Percentiles rank a stretch among this genome's conserved stretches.
Evolutionary conservation across 2,888 invertebrate genomes (phyloP).

Genomic region (Rhagonycha lutea): DNA sequence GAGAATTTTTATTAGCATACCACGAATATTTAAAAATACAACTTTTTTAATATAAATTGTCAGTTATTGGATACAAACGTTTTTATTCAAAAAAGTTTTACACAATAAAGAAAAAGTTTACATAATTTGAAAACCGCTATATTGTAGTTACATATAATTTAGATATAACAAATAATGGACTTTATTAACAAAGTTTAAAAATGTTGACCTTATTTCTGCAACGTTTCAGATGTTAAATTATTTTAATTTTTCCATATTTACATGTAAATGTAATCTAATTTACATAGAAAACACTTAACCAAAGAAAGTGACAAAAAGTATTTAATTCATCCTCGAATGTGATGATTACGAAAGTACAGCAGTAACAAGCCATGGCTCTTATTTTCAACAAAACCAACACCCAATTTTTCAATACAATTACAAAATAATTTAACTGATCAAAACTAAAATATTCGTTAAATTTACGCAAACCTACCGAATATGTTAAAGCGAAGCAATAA

Average conservation of each 20-base stretch:
- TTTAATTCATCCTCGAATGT: neutral
- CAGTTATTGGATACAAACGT: constrained; percentile 11
- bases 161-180: neutral
- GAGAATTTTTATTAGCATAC: constrained; percentile 16
- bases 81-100: neutral
- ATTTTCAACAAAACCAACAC: too few species aligned
- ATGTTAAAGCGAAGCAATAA: too few species aligned
- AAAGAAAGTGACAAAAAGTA: neutral
- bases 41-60: constrained; percentile 13
- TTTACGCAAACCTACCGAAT: too few species aligned
- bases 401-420: too few species aligned
- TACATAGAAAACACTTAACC: neutral
- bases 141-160: neutral
- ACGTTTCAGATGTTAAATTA: neutral
- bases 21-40: constrained; percentile 17
- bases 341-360: neutral
- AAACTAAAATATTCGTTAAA: too few species aligned
- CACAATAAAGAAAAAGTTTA: neutral
- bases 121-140: neutral
- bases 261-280: neutral
- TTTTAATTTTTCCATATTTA: neutral
- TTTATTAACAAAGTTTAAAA: neutral
- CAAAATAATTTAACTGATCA: too few species aligned
- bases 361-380: too few species aligned
- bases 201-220: neutral